Evolutionary conservation across 1,140 invertebrate genomes (phyloP).

Genomic region (Papilio aristodemus): DNA sequence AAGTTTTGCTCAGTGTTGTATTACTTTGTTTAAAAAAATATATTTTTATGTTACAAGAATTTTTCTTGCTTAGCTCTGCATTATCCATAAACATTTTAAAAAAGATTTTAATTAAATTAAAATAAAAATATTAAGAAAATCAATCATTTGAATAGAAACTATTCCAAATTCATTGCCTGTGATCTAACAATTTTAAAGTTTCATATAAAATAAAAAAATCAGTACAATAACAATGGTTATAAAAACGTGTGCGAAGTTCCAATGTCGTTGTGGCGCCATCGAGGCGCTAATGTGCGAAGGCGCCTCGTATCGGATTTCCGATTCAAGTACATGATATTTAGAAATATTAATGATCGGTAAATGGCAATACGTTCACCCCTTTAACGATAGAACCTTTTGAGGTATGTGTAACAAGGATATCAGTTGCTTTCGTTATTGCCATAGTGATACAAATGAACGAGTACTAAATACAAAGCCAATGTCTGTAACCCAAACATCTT

Average conservation of each 20-base stretch:
- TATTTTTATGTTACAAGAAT: neutral
- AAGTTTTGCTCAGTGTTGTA: neutral
- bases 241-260: neutral
- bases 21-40: neutral
- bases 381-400: neutral
- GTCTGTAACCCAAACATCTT: too few species aligned
- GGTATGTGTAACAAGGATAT: too few species aligned
- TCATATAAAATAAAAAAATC: neutral
- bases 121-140: too few species aligned
- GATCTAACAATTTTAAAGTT: too few species aligned
- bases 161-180: too few species aligned
- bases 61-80: too few species aligned
- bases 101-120: too few species aligned
- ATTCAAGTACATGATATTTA: neutral
- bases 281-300: neutral
- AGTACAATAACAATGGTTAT: neutral
- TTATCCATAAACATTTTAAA: too few species aligned
- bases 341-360: constrained; percentile 7
- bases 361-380: neutral
- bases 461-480: too few species aligned
- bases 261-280: neutral
- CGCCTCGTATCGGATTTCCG: neutral
- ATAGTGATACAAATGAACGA: too few species aligned
- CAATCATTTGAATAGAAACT: too few species aligned
- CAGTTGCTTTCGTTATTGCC: too few species aligned